phyloP scores from a whole-genome alignment of 2,797 vertebrate genomes.

The Heterohyrax brucei region DNA sequence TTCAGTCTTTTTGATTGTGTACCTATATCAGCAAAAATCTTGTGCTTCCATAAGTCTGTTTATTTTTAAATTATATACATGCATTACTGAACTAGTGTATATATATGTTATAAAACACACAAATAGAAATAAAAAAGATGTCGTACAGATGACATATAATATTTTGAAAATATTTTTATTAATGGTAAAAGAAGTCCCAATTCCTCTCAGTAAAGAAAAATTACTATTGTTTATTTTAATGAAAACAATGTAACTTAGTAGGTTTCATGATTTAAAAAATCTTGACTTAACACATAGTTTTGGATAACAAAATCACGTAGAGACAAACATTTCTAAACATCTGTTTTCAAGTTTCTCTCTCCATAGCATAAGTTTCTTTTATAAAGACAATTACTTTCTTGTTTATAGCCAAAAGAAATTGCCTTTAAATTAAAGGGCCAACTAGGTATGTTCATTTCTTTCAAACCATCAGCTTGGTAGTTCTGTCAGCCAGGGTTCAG shows the following conservation, averaged over 20 bases:
- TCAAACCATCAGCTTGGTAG: neutral
- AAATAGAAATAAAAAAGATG: conserved; percentile 57
- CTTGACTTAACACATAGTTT: conserved; percentile 67
- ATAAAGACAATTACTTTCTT: conserved; percentile 43
- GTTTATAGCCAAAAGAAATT: conserved; percentile 36
- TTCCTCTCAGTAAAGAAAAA: conserved; percentile 69
- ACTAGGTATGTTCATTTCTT: conserved; percentile 42
- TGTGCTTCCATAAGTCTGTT: neutral
- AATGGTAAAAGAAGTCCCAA: conserved; percentile 77
- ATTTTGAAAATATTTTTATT: conserved; percentile 81
- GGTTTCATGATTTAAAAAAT: conserved; percentile 74
- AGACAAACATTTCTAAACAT: conserved; percentile 79
- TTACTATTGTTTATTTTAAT: conserved; percentile 63
- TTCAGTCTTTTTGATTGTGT: neutral
- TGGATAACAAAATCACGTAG: conserved; percentile 73
- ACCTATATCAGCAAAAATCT: neutral
- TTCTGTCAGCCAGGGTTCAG: neutral
- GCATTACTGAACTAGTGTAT: neutral
- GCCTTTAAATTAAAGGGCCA: conserved; percentile 53
- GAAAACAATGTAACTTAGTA: conserved; percentile 76
- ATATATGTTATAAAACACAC: conserved; percentile 11
- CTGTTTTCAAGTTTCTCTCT: conserved; percentile 67
- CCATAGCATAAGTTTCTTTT: conserved; percentile 60
- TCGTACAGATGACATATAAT: conserved; percentile 55
- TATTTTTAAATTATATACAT: conserved; percentile 49